Percentiles rank a stretch among this genome's conserved stretches.
Conservation (phyloP, 2,888 invertebrate genomes). For the Sarcophaga caerulescens region DNA sequence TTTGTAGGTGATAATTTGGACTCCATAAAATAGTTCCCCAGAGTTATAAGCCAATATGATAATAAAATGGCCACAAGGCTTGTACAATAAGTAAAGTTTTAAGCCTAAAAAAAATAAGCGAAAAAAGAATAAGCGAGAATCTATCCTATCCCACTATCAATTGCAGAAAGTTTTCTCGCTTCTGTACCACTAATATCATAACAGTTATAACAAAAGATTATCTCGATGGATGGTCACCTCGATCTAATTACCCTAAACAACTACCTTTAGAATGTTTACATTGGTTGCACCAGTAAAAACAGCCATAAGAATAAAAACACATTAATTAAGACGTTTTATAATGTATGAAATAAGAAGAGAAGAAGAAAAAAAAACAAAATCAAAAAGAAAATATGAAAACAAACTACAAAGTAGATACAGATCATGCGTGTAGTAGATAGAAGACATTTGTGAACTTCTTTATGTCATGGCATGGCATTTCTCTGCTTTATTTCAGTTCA, state of each 20-base stretch:
- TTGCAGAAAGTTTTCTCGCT: too few relatives aligned
- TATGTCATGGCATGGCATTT: not conserved
- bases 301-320: not conserved
- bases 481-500: too few relatives aligned
- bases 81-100: too few relatives aligned
- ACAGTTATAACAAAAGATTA: too few relatives aligned
- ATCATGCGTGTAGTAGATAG: conserved; percentile 15
- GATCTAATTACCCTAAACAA: not conserved
- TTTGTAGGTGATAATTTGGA: too few relatives aligned
- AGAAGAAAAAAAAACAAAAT: not conserved
- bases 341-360: not conserved
- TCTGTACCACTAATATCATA: too few relatives aligned
- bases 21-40: too few relatives aligned
- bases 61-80: too few relatives aligned
- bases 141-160: too few relatives aligned
- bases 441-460: conserved; percentile 22
- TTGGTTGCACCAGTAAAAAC: not conserved
- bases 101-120: too few relatives aligned
- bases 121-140: too few relatives aligned
- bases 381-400: not conserved
- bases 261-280: not conserved
- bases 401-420: conserved; percentile 5
- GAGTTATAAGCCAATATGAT: too few relatives aligned
- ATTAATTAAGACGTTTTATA: conserved; percentile 16
- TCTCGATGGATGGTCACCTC: not conserved